Conservation (phyloP, 2,797 vertebrate genomes). For the Ammospiza maritima region DNA sequence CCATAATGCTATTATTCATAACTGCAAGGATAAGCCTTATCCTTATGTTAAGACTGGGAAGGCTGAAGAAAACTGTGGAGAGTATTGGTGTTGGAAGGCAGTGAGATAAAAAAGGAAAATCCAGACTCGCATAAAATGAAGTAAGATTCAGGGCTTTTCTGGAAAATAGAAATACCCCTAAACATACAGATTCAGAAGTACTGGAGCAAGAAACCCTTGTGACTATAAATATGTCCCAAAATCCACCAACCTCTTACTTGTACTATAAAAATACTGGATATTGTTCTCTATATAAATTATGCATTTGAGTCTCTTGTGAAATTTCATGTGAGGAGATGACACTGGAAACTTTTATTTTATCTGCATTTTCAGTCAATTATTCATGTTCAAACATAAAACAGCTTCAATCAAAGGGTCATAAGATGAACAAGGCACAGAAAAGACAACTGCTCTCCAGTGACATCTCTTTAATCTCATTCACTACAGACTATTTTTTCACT, state of each 20-base stretch:
- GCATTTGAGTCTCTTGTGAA: background rate
- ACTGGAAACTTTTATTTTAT: background rate
- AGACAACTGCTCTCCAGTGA: background rate
- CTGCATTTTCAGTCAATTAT: background rate
- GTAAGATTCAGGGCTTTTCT: background rate
- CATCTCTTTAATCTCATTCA: background rate
- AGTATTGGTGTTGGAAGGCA: background rate
- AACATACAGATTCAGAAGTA: background rate
- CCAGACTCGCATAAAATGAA: background rate
- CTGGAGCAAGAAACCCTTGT: background rate
- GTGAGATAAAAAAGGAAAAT: background rate
- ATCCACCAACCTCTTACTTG: background rate
- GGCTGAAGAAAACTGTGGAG: background rate
- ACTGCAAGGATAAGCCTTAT: background rate
- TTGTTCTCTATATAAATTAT: background rate
- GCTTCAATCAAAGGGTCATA: background rate
- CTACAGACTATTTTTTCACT: background rate
- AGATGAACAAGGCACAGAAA: background rate
- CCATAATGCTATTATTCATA: background rate
- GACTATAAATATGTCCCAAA: background rate
- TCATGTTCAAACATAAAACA: background rate
- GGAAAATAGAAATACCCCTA: background rate
- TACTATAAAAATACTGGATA: background rate
- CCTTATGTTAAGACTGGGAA: background rate
- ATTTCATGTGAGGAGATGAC: background rate